Base-by-base conservation (phyloP, 2,888 invertebrate species). In the Harpagoxenus sublaevis region DNA sequence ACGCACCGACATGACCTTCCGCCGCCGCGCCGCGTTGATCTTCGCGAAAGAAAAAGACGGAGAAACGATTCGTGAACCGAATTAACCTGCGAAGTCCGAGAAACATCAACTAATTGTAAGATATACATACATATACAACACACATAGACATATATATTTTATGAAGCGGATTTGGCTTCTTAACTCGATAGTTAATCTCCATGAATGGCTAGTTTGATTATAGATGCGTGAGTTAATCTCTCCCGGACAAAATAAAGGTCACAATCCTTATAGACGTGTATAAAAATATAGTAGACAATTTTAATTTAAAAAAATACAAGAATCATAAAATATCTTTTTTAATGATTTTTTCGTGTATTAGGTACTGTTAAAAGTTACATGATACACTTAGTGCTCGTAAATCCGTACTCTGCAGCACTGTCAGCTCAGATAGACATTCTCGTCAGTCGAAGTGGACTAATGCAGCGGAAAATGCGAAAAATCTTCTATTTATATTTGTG, bases 141-240 rank as follows among this genome's bases (percentile, higher is more conserved):
- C 3, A 45, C 5, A 73, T 42, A 57, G 42, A 35, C 9, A 48
- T 35, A 55, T 53, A 18, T 28, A 71, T 42, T 42, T 45, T 60
- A 65, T 55, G 28, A 78, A 55, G 55, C 55, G 55, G 12, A 42
- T 66, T 78, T 48, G 51, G 31, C 28, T 81, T 60, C 18, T 79
- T 18, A 71, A 39, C 35, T 70, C 68, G 48, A 60, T 48, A 60
- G 35, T 79, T 79, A 71, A 79, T 79, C 60, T 79, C 23, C 48
- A 60, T 23, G 12, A 71, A 79, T 70, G 35, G 23, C 23, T 70
- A 45, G 45, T 45, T 60, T 71, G 60, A 71, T 79, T 70, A 18
- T 70, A 18, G 45, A 60, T 23, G 35, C 23, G 48, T 18, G 23
- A 60, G 35, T 60, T 70, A 48, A 70, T 57, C 57, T 53, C 55